Evolutionary conservation across 2,797 vertebrate species (phyloP).

Genomic region (Chelidonichthys spinosus): DNA sequence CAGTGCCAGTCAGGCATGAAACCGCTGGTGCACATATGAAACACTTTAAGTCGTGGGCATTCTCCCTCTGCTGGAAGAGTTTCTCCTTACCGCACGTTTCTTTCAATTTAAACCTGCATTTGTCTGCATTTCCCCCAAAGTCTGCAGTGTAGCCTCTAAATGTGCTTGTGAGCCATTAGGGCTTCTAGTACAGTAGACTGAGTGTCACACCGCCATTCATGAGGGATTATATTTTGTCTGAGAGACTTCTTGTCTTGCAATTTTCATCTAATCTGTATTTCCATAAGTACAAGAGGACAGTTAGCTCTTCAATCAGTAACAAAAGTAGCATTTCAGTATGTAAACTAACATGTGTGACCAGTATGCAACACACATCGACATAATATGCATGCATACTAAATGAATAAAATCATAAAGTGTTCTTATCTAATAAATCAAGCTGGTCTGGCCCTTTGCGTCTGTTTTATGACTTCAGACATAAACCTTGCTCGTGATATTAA

Average conservation of each 20-base stretch:
- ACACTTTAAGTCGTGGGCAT: slow-evolving; percentile 6
- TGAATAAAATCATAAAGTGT: background rate
- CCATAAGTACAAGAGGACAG: background rate
- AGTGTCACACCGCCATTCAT: background rate
- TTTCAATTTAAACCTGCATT: slow-evolving; percentile 4
- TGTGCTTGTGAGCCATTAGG: background rate
- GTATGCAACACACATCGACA: background rate
- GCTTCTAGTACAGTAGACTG: background rate
- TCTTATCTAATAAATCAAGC: slow-evolving; percentile 1
- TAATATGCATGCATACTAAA: background rate
- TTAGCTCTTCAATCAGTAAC: background rate
- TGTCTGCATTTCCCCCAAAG: slow-evolving; percentile 8
- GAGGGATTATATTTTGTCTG: background rate
- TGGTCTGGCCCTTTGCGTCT: background rate
- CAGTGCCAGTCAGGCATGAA: slow-evolving; percentile 16
- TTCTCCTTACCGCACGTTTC: background rate
- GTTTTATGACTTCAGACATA: slow-evolving; percentile 1
- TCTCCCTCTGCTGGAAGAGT: background rate
- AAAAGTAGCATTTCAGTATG: background rate
- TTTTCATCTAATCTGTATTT: background rate
- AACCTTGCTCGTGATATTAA: slow-evolving; percentile 33
- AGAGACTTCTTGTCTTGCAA: background rate
- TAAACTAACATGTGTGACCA: background rate
- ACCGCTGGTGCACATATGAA: slow-evolving; percentile 17
- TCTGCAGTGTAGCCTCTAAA: slow-evolving; percentile 1